Evolutionary conservation across 2,113 vertebrate genomes (phyloP), one percentile per base, ranked within the genome.

Genomic region (Mola mola): DNA sequence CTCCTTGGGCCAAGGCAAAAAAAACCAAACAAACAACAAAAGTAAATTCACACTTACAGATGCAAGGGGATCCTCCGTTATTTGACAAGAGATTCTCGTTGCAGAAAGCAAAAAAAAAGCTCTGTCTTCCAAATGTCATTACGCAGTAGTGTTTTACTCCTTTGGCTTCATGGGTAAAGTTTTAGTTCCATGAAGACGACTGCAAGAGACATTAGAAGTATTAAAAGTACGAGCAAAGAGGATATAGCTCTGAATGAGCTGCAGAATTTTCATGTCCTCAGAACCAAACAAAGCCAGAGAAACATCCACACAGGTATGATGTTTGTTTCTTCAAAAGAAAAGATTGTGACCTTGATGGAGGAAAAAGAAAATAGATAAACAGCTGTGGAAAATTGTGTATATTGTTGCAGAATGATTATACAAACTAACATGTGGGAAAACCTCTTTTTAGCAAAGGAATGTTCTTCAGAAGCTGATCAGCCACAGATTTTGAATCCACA

Each of bases 121-220:
- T 43, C 48, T 36, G 75, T 63, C 73, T 66, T 55, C 44, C 9
- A 49, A 31, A 65, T 71, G 62, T 59, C 42, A 34, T 82, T 63
- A 55, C 15, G 1, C 34, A 9, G 53, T 22, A 28, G 64, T 0
- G 8, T 50, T 36, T 64, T 58, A 58, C 58, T 85, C 72, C 49
- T 75, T 69, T 69, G 65, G 72, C 72, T 75, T 44, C 38, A 41
- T 20, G 22, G 44, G 11, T 42, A 22, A 15, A 4, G 15, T n/a
- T 62, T 42, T 40, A 24, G 43, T 11, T 33, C 26, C 33, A 1
- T 79, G 74, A 87, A 25, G 61, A 75, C 81, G 74, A 84, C 61
- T 64, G 29, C 69, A 37, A 11, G 55, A 79, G 87, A 80, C 80
- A 71, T 56, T 24, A 43, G 51, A 76, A 34, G 64, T 12, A 55